phyloP scores from a whole-genome alignment of 2,113 vertebrate genomes.

The Leptobrachium leishanense region DNA sequence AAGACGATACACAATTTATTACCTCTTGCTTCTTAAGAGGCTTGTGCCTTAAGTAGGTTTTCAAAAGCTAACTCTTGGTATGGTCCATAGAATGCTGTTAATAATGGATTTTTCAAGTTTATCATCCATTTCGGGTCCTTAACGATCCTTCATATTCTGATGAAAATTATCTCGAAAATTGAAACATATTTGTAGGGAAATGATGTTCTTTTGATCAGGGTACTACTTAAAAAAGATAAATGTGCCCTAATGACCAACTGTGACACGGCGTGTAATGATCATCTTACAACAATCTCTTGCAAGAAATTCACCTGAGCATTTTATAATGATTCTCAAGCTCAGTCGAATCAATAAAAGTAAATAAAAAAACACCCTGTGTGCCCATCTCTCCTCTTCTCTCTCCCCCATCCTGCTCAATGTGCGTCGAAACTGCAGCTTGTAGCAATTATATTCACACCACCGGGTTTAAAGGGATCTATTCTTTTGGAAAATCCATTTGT shows the following conservation, averaged over 20 bases:
- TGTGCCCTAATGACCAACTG: constrained; percentile 40
- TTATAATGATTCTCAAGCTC: constrained; percentile 38
- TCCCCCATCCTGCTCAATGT: neutral
- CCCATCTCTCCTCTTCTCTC: neutral
- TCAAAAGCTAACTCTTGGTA: constrained; percentile 7
- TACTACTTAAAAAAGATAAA: constrained; percentile 36
- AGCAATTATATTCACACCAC: constrained; percentile 8
- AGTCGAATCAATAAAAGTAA: constrained; percentile 32
- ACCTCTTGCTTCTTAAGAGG: no score
- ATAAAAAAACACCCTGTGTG: constrained; percentile 35
- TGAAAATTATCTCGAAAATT: constrained; percentile 37
- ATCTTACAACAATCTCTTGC: constrained; percentile 10
- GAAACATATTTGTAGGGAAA: constrained; percentile 43
- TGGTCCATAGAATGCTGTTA: constrained; percentile 5
- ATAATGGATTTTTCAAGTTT: constrained; percentile 12
- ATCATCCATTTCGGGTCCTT: constrained; percentile 9
- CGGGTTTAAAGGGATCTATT: constrained; percentile 22
- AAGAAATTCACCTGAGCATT: constrained; percentile 36
- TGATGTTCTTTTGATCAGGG: constrained; percentile 37
- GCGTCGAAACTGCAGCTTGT: neutral
- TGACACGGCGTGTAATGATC: constrained; percentile 32
- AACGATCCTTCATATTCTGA: constrained; percentile 18
- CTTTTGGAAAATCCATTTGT: constrained; percentile 19
- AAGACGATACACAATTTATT: no score
- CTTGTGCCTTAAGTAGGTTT: no score